Evolutionary conservation across 2,113 vertebrate species (phyloP), one percentile per base, ranked within the genome.

Genomic region (Centropristis striata): DNA sequence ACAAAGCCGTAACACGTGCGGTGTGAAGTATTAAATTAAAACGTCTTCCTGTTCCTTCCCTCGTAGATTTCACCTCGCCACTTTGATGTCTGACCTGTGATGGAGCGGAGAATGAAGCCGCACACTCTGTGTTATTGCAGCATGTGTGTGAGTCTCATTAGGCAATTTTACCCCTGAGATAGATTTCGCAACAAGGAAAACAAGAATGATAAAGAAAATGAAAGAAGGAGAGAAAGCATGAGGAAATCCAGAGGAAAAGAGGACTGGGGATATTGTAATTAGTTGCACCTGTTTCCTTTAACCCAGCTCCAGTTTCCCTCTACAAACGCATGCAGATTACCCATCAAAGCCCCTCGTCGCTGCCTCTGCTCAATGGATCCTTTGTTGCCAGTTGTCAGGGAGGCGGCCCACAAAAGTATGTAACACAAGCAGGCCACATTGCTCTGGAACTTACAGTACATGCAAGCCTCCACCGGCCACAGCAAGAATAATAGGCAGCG

Each of bases 221-320:
- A 83, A 85, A 84, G 83, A 85, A 58, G 68, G 50, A 71, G 72
- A 77, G 70, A 84, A 83, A 81, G 81, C 74, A 76, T 42, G 81
- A 90, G 91, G 84, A 92, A 91, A 92, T 91, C 87, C 89, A 91
- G 85, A 79, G 79, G 88, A 84, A 84, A 86, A 71, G 73, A 82
- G 75, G 81, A 90, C 85, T 92, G 86, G 85, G 91, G 90, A 85
- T 88, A 90, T 94, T 92, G 88, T 95, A 95, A 96, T 94, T 90
- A 94, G 92, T 93, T 94, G 94, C 94, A 96, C 94, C 95, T 95
- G 95, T 94, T 95, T 94, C 94, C 92, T 94, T 94, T 92, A 93
- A 92, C 86, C 86, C 90, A 81, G 92, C 92, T 95, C 94, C 82
- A 87, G 93, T 95, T 95, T 92, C 93, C 84, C 88, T 90, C 90